A percentile compares a stretch with the other conserved stretches of the same genome.
phyloP scores from a whole-genome alignment of 2,113 vertebrate species.

The Rhagologus leucostigma region DNA sequence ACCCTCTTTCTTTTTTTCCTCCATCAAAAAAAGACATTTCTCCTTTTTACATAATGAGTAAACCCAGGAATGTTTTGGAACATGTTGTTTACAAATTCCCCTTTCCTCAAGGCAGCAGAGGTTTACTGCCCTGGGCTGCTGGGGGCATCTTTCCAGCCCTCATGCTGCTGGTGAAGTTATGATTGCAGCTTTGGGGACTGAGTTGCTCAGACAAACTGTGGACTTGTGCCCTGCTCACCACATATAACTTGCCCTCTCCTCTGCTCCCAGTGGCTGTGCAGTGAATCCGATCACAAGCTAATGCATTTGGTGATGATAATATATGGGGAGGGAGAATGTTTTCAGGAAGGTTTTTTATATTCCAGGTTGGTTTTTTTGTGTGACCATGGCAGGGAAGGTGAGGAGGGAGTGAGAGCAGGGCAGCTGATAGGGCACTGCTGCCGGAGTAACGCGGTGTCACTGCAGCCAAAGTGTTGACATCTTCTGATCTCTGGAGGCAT shows the following conservation, averaged over 20 bases:
- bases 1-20: not conserved
- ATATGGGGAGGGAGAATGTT: not conserved
- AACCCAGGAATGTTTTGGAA: not conserved
- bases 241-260: not conserved
- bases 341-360: not conserved
- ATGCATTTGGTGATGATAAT: not conserved
- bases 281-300: rapidly evolving
- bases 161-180: not conserved
- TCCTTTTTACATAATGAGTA: not conserved
- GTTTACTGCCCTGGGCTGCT: not conserved
- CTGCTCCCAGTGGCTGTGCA: rapidly evolving
- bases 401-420: not conserved
- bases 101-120: not conserved
- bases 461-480: not conserved
- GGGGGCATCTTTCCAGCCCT: not conserved
- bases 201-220: not conserved
- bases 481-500: constrained; percentile 22
- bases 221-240: rapidly evolving
- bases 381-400: not conserved
- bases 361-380: not conserved
- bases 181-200: not conserved
- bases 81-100: not conserved
- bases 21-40: not conserved
- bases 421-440: not conserved
- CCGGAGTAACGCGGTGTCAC: not conserved